A percentile compares a stretch with the other conserved stretches of the same genome.
These are phyloP conservation scores for Aeoliscus strigatus DNA, from an alignment of 2,797 vertebrate genomes.

Conservation along the genomic window DNA sequence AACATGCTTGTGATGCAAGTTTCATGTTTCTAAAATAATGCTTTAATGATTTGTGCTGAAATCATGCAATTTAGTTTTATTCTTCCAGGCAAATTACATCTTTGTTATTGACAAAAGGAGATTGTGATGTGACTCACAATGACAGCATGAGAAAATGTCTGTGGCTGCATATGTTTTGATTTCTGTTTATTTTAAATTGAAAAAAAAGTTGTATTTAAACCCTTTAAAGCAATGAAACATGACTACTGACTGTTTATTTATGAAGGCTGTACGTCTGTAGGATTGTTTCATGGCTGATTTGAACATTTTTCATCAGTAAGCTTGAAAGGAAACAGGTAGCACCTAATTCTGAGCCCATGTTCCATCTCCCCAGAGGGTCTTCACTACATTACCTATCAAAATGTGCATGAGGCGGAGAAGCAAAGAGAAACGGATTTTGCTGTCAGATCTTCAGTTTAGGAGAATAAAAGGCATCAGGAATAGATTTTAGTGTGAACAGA, in stretches of 20 bases:
- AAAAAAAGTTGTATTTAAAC: conserved; percentile 27
- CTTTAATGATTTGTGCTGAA: conserved; percentile 20
- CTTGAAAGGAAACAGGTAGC: too few relatives aligned
- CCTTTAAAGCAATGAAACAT: conserved; percentile 23
- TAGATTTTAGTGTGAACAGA: conserved; percentile 44
- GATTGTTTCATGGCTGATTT: conserved; percentile 34
- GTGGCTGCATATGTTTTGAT: conserved; percentile 38
- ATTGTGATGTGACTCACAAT: conserved; percentile 21
- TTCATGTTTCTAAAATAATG: conserved; percentile 15
- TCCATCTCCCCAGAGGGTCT: conserved; percentile 39
- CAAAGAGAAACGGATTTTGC: conserved; percentile 61
- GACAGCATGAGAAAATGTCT: conserved; percentile 37
- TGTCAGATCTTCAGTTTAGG: conserved; percentile 64
- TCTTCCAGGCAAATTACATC: conserved; percentile 26
- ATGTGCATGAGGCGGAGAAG: conserved; percentile 35
- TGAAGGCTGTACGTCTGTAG: conserved; percentile 9
- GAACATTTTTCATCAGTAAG: too few relatives aligned
- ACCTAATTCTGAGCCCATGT: conserved; percentile 44
- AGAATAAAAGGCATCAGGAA: conserved; percentile 59
- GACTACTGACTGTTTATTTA: conserved; percentile 17
- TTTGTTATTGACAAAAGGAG: conserved; percentile 34
- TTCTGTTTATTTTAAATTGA: conserved; percentile 24
- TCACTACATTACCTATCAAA: conserved; percentile 52
- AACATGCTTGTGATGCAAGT: too few relatives aligned
- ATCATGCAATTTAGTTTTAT: conserved; percentile 16